Conservation (phyloP, 2,797 vertebrate species). For the Stomatorhinus walkeri region DNA sequence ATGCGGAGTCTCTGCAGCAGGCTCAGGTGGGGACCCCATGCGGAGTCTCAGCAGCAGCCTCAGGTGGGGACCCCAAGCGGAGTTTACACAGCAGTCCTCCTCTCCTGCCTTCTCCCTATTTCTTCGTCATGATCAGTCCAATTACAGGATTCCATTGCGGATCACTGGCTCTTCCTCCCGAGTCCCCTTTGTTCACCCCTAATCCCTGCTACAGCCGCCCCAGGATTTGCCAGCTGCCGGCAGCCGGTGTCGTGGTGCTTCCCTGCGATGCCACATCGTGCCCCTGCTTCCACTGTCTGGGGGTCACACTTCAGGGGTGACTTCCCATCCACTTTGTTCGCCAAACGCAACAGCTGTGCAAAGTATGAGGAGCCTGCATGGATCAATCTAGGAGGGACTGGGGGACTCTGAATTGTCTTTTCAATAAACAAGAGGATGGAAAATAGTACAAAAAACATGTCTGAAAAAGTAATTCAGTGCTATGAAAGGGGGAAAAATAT, state of each 20-base stretch:
- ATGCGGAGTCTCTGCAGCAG: too few species aligned
- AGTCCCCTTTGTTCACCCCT: constrained; percentile 32
- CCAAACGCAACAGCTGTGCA: not conserved
- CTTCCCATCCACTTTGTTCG: not conserved
- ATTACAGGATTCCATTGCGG: constrained; percentile 40
- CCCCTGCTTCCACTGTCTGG: not conserved
- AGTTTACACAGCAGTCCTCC: not conserved
- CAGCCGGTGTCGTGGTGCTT: not conserved
- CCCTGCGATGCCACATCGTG: not conserved
- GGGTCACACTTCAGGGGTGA: not conserved
- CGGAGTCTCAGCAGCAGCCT: not conserved
- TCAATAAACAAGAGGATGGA: not conserved
- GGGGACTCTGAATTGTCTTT: not conserved
- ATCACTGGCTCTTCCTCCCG: constrained; percentile 32
- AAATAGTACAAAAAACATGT: not conserved
- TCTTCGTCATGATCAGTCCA: constrained; percentile 37
- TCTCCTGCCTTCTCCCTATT: not conserved
- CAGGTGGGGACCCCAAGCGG: not conserved
- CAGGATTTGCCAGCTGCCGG: constrained; percentile 5
- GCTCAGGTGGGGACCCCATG: too few species aligned
- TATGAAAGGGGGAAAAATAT: not conserved
- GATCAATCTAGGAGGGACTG: not conserved
- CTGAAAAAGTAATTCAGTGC: not conserved
- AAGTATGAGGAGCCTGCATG: not conserved
- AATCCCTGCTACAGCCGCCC: constrained; percentile 32